Evolutionary conservation across 2,797 vertebrate species (phyloP).

Genomic region (Acestrorhynchus altus): DNA sequence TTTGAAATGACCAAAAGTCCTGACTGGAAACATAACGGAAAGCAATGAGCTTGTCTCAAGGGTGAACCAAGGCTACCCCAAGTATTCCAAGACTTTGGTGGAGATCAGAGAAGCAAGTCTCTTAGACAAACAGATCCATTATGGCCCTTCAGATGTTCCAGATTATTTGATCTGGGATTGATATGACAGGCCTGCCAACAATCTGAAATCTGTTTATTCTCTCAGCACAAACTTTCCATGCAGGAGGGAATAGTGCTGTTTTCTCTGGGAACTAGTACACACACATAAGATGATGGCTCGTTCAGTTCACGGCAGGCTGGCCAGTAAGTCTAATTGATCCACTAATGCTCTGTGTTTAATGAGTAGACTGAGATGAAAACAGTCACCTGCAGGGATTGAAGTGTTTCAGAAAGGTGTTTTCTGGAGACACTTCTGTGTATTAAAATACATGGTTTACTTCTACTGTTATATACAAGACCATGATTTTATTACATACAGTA

Average conservation of each 20-base stretch:
- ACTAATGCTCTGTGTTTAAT: no score
- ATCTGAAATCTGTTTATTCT: not conserved
- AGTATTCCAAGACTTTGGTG: conserved; percentile 1
- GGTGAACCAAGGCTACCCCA: not conserved
- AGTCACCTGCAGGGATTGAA: no score
- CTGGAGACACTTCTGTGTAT: no score
- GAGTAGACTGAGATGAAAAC: no score
- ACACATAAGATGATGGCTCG: no score
- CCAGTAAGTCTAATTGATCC: no score
- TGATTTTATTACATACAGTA: no score
- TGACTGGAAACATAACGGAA: conserved; percentile 24
- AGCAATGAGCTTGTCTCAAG: conserved; percentile 14
- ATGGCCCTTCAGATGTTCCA: not conserved
- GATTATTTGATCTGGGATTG: not conserved
- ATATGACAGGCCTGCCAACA: not conserved
- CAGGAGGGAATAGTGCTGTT: not conserved
- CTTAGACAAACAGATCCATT: not conserved
- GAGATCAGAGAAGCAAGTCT: not conserved
- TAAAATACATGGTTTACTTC: no score
- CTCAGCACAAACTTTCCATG: not conserved
- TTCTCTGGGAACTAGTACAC: no score
- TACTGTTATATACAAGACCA: no score
- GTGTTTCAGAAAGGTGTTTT: no score
- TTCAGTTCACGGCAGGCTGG: no score
- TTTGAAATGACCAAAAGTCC: conserved; percentile 19